Evolutionary conservation across 1,140 invertebrate genomes (phyloP), one percentile per base, ranked within the genome.

Genomic region (Drosophila mojavensis): DNA sequence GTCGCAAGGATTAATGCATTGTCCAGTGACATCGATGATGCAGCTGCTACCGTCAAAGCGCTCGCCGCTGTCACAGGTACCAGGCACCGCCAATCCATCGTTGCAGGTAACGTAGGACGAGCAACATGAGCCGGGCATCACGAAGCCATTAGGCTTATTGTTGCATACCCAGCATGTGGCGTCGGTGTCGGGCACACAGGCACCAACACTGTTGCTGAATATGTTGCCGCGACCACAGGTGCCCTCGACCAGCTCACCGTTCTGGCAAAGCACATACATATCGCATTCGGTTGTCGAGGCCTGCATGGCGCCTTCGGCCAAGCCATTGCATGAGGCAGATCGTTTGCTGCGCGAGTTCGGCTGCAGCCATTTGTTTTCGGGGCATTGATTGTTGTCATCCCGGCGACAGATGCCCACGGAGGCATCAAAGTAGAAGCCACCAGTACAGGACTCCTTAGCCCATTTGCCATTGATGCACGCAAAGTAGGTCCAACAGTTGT

Each of bases 1-100:
- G 39, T 51, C 69, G 69, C 83, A 86, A 0, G 83, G 83, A 71
- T 91, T 91, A 4, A 89, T 83, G 51, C 90, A 91, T 10, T 20
- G 39, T 11, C 73, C 90, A 9, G 54, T 70, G 2, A 83, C 62
- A 64, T 91, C 90, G 13, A 84, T 55, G 5, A 28, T 63, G 51
- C 90, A 91, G 4, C 48, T 4, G 0, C 10, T 9, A 0, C 67
- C 58, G 47, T 78, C 71, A 47, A 81, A 91, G 65, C 75, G 90
- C 20, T 91, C 66, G 2, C 65, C 79, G 2, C 45, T 17, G 1
- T 36, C 24, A 13, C 90, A 91, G 0, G n/a, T 61, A 6, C 58
- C 15, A 0, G 60, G 5, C 1, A 55, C 50, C 26, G 79, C 73
- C 66, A 89, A 5, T 2, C 84, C 86, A 45, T 86, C 65, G 50